Percentiles rank a stretch among this genome's conserved stretches.
phyloP scores from a whole-genome alignment of 2,888 invertebrate genomes.

The Hemistola chrysoprasaria region DNA sequence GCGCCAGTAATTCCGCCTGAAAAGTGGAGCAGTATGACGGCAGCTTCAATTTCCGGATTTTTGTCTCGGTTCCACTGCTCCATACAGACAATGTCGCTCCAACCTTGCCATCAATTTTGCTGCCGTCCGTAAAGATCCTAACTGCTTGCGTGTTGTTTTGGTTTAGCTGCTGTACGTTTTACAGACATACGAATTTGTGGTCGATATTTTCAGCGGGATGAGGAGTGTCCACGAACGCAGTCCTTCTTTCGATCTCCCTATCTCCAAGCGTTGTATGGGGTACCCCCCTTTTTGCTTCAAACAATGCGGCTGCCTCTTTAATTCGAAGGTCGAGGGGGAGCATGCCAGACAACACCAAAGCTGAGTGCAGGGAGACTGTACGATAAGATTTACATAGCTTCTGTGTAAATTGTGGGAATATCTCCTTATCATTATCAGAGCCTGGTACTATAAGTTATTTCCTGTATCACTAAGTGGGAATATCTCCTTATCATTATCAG shows the following conservation, averaged over 20 bases:
- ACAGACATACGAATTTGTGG: conserved; percentile 7
- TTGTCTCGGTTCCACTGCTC: neutral
- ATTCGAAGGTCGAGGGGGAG: too few species aligned
- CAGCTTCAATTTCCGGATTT: neutral
- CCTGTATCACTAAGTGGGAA: too few species aligned
- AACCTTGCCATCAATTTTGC: conserved; percentile 9
- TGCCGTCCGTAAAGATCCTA: conserved; percentile 12
- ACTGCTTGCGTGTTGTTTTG: neutral
- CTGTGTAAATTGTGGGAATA: too few species aligned
- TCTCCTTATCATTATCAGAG: too few species aligned
- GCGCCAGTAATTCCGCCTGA: neutral
- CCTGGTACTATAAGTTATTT: too few species aligned
- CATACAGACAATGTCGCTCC: neutral
- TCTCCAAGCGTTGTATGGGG: neutral
- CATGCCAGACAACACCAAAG: conserved; percentile 10
- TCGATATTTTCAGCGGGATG: conserved; percentile 8
- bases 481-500: too few species aligned
- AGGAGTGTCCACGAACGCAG: too few species aligned
- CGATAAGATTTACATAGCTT: conserved; percentile 13
- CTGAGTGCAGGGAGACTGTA: conserved; percentile 22
- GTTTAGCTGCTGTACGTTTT: neutral
- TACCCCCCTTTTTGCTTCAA: conserved; percentile 6
- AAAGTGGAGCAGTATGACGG: neutral
- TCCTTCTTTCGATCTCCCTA: neutral
- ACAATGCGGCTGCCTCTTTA: conserved; percentile 11